phyloP scores from a whole-genome alignment of 2,797 vertebrate genomes.

The Chaetophractus vellerosus region DNA sequence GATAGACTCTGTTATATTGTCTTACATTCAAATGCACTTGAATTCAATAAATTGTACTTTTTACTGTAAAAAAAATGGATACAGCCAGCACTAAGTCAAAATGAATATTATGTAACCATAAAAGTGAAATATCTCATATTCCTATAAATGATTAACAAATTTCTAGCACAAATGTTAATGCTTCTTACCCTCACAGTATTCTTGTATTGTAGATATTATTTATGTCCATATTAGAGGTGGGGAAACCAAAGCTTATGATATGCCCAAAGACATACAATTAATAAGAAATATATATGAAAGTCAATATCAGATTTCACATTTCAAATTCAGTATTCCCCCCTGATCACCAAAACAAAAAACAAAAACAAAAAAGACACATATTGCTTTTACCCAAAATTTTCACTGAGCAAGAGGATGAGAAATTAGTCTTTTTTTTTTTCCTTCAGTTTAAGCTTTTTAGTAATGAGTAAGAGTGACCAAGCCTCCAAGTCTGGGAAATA shows the following conservation, averaged over 20 bases:
- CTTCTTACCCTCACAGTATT: not conserved
- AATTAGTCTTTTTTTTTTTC: not conserved
- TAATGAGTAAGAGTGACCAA: not conserved
- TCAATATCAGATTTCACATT: not conserved
- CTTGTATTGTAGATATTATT: not conserved
- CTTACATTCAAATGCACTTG: not conserved
- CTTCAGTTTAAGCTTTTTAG: not conserved
- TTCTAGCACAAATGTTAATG: not conserved
- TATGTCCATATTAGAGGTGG: not conserved
- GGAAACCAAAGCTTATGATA: not conserved
- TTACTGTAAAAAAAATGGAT: not conserved
- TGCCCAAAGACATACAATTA: not conserved
- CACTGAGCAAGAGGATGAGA: not conserved
- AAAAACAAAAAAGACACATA: not conserved
- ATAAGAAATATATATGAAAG: not conserved
- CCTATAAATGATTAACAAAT: not conserved
- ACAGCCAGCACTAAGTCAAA: not conserved
- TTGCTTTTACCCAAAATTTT: not conserved
- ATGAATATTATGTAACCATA: not conserved
- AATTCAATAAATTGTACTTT: not conserved
- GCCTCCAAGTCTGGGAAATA: not conserved
- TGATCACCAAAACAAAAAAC: not conserved
- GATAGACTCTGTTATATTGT: not conserved
- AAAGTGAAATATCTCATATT: not conserved
- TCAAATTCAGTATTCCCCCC: not conserved